These are phyloP conservation scores for Melolontha melolontha DNA, from an alignment of 2,888 invertebrate genomes.

Conservation along the genomic window DNA sequence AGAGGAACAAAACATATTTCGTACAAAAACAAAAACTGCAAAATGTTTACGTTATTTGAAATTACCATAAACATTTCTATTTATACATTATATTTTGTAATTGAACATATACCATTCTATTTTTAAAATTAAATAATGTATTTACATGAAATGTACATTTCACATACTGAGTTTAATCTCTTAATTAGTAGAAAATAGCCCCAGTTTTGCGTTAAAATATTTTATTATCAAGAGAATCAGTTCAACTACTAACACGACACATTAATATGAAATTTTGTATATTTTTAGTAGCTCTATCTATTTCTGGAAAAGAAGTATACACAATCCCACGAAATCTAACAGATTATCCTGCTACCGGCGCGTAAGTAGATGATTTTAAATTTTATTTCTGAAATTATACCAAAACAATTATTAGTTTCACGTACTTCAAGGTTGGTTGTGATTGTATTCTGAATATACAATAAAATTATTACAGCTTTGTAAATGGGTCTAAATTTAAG, in stretches of 20 bases:
- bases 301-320: constrained; percentile 55
- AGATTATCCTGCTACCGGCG: constrained; percentile 31
- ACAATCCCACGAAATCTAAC: constrained; percentile 54
- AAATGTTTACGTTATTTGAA: no score
- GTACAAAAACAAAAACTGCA: no score
- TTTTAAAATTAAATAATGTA: no score
- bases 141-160: no score
- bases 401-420: no score
- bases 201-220: constrained; percentile 1
- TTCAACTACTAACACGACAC: constrained; percentile 52
- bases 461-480: not conserved
- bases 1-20: no score
- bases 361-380: not conserved
- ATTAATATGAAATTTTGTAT: constrained; percentile 55
- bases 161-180: no score
- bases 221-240: constrained; percentile 39
- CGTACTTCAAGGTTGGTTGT: no score
- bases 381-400: not conserved
- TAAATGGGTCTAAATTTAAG: not conserved
- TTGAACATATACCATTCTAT: no score
- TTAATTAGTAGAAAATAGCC: no score
- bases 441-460: not conserved
- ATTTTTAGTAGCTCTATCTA: constrained; percentile 56
- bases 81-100: no score
- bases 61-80: no score